Evolutionary conservation across 2,888 invertebrate genomes (phyloP).

Genomic region (Sphaerophoria taeniata): DNA sequence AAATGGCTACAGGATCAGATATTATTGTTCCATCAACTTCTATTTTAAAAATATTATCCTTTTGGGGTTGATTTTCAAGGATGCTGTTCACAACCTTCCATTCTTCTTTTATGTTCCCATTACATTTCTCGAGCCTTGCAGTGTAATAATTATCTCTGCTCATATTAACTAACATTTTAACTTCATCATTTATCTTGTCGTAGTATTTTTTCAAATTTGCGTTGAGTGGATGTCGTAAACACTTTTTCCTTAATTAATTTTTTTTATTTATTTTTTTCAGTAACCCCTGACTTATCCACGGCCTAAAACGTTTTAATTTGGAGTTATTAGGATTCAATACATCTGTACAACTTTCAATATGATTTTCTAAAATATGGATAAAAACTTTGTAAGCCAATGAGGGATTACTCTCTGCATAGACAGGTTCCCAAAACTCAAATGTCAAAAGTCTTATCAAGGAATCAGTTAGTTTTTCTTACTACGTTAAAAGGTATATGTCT

Average conservation of each 20-base stretch:
- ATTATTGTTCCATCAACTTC: slow-evolving; percentile 19
- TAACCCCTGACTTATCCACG: background rate
- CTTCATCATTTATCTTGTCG: background rate
- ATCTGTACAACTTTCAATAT: background rate
- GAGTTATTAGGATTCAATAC: background rate
- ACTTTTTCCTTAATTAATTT: background rate
- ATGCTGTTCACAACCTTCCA: slow-evolving; percentile 16
- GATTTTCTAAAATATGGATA: no score
- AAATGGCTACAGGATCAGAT: slow-evolving; percentile 21
- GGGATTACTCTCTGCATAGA: slow-evolving; percentile 28
- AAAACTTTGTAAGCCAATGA: slow-evolving; percentile 18
- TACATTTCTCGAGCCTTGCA: slow-evolving; percentile 12
- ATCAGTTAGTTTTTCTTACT: background rate
- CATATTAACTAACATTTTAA: background rate
- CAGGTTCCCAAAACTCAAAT: slow-evolving; percentile 30
- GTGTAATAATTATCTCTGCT: slow-evolving; percentile 5
- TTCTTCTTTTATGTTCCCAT: background rate
- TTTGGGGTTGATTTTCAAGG: slow-evolving; percentile 9
- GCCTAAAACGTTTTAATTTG: slow-evolving; percentile 15
- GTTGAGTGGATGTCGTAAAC: slow-evolving; percentile 1
- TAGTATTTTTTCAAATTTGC: background rate
- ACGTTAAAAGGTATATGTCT: slow-evolving; percentile 1
- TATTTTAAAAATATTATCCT: slow-evolving; percentile 18
- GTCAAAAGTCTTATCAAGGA: slow-evolving; percentile 1
- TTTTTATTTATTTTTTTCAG: background rate